Evolutionary conservation across 1,140 invertebrate species (phyloP), one percentile per base, ranked within the genome.

Genomic region (Lasaia peninsularis): DNA sequence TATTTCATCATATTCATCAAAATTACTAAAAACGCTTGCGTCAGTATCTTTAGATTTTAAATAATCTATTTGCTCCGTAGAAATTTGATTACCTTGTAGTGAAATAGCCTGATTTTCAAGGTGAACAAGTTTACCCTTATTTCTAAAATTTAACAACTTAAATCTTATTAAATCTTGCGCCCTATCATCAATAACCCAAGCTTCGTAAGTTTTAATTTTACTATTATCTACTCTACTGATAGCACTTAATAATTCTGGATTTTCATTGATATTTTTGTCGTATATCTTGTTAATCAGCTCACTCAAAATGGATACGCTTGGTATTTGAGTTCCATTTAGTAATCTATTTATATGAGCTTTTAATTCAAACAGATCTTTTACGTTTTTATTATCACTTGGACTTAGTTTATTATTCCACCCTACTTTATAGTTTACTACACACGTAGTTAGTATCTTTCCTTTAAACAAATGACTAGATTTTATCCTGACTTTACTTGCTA

Each of bases 381-480:
- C 57, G 14, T 50, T 48, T 61, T 78, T 69, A 28, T 49, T 56
- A 20, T 63, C 37, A 60, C 67, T 76, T 58, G 75, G 56, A 57
- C 62, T 72, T 20, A 75, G 35, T 52, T 76, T 78, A 10, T 78
- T 67, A 65, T 77, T 80, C 81, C 78, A 86, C n/a, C 69, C 69
- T 14, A 84, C 49, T 63, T 78, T 80, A 7, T 80, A 52, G 52
- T 60, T 61, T 16, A 78, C 58, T 56, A 78, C 67, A 60, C 74
- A 83, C 12, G 14, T 67, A 0, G 81, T 79, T 14, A 53, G 66
- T 37, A 86, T 58, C 57, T 72, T 74, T 11, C 73, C 80, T 65
- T 79, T 73, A 58, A 85, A 88, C 34, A 80, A 16, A 64, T 76
- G 79, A 35, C 69, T 75, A 40, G 76, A 78, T 72, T 79, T 86